Conservation (phyloP, 2,113 vertebrate genomes). For the Caretta caretta region DNA sequence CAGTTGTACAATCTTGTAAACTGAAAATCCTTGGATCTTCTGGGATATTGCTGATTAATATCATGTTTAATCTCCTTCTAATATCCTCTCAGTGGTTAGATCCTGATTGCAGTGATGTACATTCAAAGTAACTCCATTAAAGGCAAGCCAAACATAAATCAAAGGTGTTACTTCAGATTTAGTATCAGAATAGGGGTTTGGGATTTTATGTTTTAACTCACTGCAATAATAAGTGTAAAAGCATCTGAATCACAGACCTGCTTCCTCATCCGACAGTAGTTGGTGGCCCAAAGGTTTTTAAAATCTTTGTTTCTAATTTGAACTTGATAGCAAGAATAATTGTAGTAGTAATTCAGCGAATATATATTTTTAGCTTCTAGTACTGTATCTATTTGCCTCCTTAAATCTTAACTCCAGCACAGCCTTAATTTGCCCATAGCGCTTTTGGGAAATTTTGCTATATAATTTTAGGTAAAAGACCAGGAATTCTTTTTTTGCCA, state of each 20-base stretch:
- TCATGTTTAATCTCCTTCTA: slow-evolving; percentile 78
- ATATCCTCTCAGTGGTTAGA: slow-evolving; percentile 66
- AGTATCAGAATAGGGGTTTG: background rate
- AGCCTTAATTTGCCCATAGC: background rate
- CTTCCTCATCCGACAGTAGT: background rate
- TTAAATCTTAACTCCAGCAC: background rate
- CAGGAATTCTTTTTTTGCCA: background rate
- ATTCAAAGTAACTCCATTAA: slow-evolving; percentile 57
- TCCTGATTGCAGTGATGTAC: slow-evolving; percentile 64
- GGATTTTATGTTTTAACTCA: slow-evolving; percentile 40
- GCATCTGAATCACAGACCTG: slow-evolving; percentile 3
- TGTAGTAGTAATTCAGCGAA: background rate
- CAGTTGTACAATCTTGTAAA: slow-evolving; percentile 77
- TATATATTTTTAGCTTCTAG: background rate
- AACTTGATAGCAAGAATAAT: background rate
- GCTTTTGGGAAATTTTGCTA: background rate
- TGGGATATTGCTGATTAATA: slow-evolving; percentile 76
- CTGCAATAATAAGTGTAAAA: background rate
- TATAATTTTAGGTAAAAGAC: background rate
- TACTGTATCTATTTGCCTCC: slow-evolving; percentile 3
- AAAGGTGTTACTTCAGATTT: slow-evolving; percentile 49
- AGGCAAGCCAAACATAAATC: slow-evolving; percentile 40
- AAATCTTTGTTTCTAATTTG: slow-evolving; percentile 2
- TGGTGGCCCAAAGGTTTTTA: slow-evolving; percentile 6
- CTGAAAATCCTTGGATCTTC: slow-evolving; percentile 79